Evolutionary conservation across 2,797 vertebrate species (phyloP).

Genomic region (Acanthurus lineatus): DNA sequence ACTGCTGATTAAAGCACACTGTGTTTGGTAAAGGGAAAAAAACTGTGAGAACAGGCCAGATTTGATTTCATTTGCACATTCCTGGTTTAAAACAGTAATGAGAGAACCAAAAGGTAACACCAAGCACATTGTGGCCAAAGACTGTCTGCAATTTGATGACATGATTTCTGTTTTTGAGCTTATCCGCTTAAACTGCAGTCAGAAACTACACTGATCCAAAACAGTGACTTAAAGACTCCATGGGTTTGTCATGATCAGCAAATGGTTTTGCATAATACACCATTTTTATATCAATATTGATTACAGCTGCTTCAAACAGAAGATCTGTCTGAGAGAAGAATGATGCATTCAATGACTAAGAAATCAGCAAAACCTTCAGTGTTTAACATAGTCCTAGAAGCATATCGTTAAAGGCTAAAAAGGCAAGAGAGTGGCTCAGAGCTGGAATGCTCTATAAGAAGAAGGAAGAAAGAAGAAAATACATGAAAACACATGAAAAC

Average conservation of each 20-base stretch:
- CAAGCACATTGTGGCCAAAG: not conserved
- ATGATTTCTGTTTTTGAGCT: constrained; percentile 1
- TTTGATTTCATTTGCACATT: constrained; percentile 6
- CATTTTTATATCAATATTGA: not conserved
- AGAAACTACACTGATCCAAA: not conserved
- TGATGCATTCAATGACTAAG: not conserved
- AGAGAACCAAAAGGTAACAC: not conserved
- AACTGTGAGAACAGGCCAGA: not conserved
- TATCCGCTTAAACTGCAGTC: constrained; percentile 1
- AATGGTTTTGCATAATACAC: not conserved
- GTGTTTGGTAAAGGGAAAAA: not conserved
- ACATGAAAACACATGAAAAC: too few relatives aligned
- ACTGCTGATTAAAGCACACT: constrained; percentile 10
- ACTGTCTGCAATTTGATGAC: not conserved
- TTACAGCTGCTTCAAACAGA: not conserved
- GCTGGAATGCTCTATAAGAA: not conserved
- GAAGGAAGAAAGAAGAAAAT: too few relatives aligned
- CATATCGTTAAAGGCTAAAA: not conserved
- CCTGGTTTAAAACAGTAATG: not conserved
- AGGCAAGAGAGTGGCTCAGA: not conserved
- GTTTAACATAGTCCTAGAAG: too few relatives aligned
- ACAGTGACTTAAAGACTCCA: not conserved
- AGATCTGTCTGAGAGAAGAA: not conserved
- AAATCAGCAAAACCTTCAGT: too few relatives aligned
- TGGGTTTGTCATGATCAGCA: not conserved